These are phyloP conservation scores for Agrenia bidenticulata DNA, from an alignment of 2,888 invertebrate species.

Conservation along the genomic window DNA sequence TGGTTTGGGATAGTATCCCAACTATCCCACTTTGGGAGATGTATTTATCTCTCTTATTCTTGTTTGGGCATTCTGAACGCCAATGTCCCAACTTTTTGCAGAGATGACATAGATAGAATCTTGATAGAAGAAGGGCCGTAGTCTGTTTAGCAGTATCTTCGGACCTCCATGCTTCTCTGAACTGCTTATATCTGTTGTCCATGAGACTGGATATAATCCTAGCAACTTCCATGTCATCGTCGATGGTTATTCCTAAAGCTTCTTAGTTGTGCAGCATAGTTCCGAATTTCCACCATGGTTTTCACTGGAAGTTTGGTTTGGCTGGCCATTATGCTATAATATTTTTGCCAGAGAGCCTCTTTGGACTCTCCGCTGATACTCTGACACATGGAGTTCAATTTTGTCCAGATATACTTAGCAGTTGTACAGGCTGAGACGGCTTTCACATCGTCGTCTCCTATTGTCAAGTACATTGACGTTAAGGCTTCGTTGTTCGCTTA, in stretches of 20 bases:
- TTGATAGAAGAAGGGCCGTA: constrained; percentile 23
- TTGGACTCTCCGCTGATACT: constrained; percentile 33
- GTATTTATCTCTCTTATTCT: constrained; percentile 2
- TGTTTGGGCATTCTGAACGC: constrained; percentile 26
- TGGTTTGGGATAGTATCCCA: constrained; percentile 14
- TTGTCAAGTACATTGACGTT: constrained; percentile 22
- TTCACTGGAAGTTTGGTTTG: constrained; percentile 25
- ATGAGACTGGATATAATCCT: constrained; percentile 33
- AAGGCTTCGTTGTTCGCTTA: constrained; percentile 28
- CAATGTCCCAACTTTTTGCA: constrained; percentile 37
- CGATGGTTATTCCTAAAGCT: constrained; percentile 19
- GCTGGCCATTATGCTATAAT: constrained; percentile 17
- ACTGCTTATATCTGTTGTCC: constrained; percentile 27
- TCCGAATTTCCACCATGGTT: constrained; percentile 38
- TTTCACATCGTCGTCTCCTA: constrained; percentile 35
- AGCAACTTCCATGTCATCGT: constrained; percentile 28
- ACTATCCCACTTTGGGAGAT: neutral
- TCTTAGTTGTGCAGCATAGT: constrained; percentile 32
- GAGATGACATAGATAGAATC: constrained; percentile 17
- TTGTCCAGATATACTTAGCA: constrained; percentile 31
- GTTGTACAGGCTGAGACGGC: constrained; percentile 28
- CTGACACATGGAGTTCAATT: constrained; percentile 32
- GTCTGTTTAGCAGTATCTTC: constrained; percentile 28
- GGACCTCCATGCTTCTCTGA: constrained; percentile 41
- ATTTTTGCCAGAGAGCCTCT: constrained; percentile 33